phyloP scores from a whole-genome alignment of 1,140 invertebrate species.

The Zaprionus davidi region DNA sequence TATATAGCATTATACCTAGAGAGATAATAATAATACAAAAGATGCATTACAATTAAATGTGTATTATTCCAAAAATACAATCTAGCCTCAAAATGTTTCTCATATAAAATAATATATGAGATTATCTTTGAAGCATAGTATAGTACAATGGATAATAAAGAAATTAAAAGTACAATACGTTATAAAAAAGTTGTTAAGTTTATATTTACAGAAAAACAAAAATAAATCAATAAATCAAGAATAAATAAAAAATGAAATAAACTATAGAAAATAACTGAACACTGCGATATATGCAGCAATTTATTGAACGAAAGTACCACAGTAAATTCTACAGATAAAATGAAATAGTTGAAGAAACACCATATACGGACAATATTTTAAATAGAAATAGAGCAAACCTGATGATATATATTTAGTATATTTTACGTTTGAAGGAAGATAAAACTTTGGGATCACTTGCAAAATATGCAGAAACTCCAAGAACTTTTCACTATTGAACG shows the following conservation, averaged over 20 bases:
- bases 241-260: not conserved
- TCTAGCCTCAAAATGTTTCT: no score
- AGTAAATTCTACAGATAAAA: not conserved
- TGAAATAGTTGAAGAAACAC: not conserved
- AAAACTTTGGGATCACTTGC: slow-evolving; percentile 18
- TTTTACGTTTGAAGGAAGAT: not conserved
- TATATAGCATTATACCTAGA: no score
- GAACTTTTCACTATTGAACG: slow-evolving; percentile 4
- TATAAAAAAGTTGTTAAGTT: no score
- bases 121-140: not conserved
- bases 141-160: not conserved
- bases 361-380: not conserved
- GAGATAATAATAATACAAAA: no score
- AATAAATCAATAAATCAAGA: no score
- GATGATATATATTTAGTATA: slow-evolving; percentile 9
- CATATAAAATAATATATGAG: no score
- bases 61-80: no score
- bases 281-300: no score
- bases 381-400: slow-evolving; percentile 10
- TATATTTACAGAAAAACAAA: not conserved
- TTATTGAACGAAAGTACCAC: no score
- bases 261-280: no score
- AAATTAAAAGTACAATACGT: not conserved
- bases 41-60: no score
- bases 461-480: slow-evolving; percentile 1